phyloP scores from a whole-genome alignment of 1,140 invertebrate species.

The Brachystomella parvula region DNA sequence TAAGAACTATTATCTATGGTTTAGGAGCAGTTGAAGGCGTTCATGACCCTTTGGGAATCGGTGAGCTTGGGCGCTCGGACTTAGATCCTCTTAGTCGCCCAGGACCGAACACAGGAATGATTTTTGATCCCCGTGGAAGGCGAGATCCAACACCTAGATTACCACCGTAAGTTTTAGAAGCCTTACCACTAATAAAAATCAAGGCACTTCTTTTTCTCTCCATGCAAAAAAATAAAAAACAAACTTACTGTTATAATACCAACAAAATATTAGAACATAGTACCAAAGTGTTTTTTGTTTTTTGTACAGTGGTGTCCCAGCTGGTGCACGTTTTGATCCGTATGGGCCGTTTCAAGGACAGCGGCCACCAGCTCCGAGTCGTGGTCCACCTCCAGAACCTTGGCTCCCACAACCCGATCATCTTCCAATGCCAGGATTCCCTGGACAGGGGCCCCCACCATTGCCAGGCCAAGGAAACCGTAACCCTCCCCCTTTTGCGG shows the following conservation, averaged over 20 bases:
- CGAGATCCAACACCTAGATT: conserved; percentile 12
- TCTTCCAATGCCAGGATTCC: conserved; percentile 27
- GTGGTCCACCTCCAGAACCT: conserved; percentile 25
- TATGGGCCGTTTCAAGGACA: conserved; percentile 22
- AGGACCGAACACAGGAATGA: conserved; percentile 32
- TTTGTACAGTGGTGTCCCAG: conserved; percentile 15
- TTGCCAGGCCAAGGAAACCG: conserved; percentile 12
- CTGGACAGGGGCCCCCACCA: not conserved
- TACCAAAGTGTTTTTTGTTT: not conserved
- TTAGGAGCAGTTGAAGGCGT: too few relatives aligned
- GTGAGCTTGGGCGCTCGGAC: conserved; percentile 29
- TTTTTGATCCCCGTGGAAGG: conserved; percentile 32
- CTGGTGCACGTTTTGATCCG: conserved; percentile 33
- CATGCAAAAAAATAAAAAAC: too few relatives aligned
- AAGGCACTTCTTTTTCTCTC: too few relatives aligned
- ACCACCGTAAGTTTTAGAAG: conserved; percentile 17
- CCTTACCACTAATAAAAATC: not conserved
- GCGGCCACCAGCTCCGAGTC: conserved; percentile 7
- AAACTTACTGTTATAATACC: not conserved
- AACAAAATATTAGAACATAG: not conserved
- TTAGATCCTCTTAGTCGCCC: conserved; percentile 34
- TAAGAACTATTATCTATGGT: not conserved
- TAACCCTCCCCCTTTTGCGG: conserved; percentile 9
- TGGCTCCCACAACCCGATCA: conserved; percentile 30
- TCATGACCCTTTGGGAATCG: conserved; percentile 15